Base-by-base conservation (phyloP, 2,888 invertebrate species). In the Orchesella flavescens region DNA sequence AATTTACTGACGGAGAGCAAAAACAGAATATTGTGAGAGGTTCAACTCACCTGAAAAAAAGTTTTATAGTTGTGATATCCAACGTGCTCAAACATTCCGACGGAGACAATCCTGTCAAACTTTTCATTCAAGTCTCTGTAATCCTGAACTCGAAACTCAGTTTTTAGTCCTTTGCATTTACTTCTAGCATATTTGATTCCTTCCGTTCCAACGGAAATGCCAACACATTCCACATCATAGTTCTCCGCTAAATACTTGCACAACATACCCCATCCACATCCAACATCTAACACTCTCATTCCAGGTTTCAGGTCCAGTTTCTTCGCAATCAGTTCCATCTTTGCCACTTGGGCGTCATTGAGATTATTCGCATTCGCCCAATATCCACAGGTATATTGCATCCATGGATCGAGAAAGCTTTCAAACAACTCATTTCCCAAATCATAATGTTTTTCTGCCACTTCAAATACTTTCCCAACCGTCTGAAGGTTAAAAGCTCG, bases 391-490 rank as follows among this genome's bases (percentile, higher is more conserved):
- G 69, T 34, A 13, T 66, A 72, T 21, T 81, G 74, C 74, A 81
- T 74, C 55, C 57, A 66, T 7, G 72, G 65, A 46, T 80, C 80
- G 44, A 80, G 19, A 1, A 80, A 17, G 1, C 10, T 4, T 55
- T 80, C 66, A 59, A 53, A 80, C 12, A 80, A n/a, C n/a, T 80
- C 73, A 46, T 80, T 80, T 17, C 78, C 78, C n/a, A 71, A 24
- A 76, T 84, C 83, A 43, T 86, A 86, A 77, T 86, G 86, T 66
- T 83, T 77, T 19, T 73, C 55, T 23, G 72, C 77, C 12, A 84
- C 79, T 66, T 82, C 79, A 12, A n/a, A 82, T 1, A 61, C 66
- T n/a, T 2, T 59, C 17, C n/a, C 15, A 13, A 15, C 5, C 1
- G 43, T 61, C n/a, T 73, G 73, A 0, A 61, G 15, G 43, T 82